Evolutionary conservation across 2,888 invertebrate species (phyloP).

Genomic region (Oscheius sp.): DNA sequence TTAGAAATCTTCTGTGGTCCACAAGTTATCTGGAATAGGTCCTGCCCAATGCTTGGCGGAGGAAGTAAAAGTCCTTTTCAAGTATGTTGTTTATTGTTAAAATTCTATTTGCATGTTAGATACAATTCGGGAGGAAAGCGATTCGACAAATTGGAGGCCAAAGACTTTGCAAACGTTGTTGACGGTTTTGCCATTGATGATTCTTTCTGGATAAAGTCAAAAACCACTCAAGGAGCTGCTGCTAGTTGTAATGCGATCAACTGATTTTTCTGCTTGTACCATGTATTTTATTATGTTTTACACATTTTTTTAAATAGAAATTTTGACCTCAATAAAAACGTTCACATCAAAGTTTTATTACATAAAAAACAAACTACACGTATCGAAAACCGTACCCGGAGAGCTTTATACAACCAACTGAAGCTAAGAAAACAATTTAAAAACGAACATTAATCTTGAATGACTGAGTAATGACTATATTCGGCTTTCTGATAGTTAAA

Average conservation of each 20-base stretch:
- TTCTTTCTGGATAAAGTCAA: slow-evolving; percentile 92
- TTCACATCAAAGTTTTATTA: too few species aligned
- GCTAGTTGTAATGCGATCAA: too few species aligned
- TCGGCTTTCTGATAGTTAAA: slow-evolving; percentile 69
- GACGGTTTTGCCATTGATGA: slow-evolving; percentile 90
- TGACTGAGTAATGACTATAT: slow-evolving; percentile 59
- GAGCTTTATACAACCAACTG: too few species aligned
- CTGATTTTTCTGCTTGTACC: too few species aligned
- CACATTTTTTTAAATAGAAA: too few species aligned
- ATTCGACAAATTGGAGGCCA: slow-evolving; percentile 96
- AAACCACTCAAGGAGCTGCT: slow-evolving; percentile 74
- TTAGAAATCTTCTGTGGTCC: slow-evolving; percentile 78
- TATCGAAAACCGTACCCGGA: too few species aligned
- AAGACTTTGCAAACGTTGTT: slow-evolving; percentile 98
- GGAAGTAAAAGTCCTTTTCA: slow-evolving; percentile 99
- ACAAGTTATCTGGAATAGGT: slow-evolving; percentile 93
- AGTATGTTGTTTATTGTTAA: slow-evolving; percentile 81
- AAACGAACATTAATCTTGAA: slow-evolving; percentile 47
- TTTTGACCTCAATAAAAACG: too few species aligned
- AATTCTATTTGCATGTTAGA: slow-evolving; percentile 77
- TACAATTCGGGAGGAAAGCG: slow-evolving; percentile 99
- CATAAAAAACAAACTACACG: too few species aligned
- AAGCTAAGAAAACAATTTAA: background rate
- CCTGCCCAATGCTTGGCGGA: slow-evolving; percentile 91
- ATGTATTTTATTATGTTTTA: too few species aligned